Evolutionary conservation across 1,140 invertebrate species (phyloP).

Genomic region (Sarcophaga peregrina): DNA sequence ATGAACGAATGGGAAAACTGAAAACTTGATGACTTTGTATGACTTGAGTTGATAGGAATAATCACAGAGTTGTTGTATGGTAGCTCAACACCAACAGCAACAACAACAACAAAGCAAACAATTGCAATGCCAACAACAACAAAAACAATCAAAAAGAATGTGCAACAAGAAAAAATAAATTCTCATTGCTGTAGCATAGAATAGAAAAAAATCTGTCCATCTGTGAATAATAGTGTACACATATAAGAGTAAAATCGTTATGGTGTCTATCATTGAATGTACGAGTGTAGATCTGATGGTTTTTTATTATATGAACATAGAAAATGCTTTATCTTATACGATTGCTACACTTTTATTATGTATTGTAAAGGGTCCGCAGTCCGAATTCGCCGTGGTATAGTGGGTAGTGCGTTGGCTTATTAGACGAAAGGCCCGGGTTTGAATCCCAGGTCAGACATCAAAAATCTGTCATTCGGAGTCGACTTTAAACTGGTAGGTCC

Average conservation of each 20-base stretch:
- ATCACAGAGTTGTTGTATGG: too few relatives aligned
- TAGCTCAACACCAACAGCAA: not conserved
- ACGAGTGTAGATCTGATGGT: not conserved
- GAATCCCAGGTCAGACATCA: too few relatives aligned
- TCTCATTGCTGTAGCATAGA: not conserved
- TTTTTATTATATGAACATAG: too few relatives aligned
- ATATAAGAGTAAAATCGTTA: not conserved
- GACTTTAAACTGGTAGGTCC: too few relatives aligned
- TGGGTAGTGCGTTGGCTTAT: too few relatives aligned
- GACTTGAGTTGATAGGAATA: not conserved
- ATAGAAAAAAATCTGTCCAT: not conserved
- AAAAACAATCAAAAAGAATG: not conserved
- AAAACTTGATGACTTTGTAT: constrained; percentile 26
- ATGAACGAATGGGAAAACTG: constrained; percentile 18
- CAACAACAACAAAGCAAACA: not conserved
- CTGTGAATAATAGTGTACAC: not conserved
- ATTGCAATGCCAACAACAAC: not conserved
- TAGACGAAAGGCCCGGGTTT: too few relatives aligned
- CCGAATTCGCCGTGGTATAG: too few relatives aligned
- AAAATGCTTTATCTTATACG: too few relatives aligned
- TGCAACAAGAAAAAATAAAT: not conserved
- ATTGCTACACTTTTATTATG: too few relatives aligned
- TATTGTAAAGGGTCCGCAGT: too few relatives aligned
- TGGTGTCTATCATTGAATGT: not conserved
- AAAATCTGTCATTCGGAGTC: too few relatives aligned